Base-by-base conservation (phyloP, 2,888 invertebrate species). In the Gonocerus acuteangulatus region DNA sequence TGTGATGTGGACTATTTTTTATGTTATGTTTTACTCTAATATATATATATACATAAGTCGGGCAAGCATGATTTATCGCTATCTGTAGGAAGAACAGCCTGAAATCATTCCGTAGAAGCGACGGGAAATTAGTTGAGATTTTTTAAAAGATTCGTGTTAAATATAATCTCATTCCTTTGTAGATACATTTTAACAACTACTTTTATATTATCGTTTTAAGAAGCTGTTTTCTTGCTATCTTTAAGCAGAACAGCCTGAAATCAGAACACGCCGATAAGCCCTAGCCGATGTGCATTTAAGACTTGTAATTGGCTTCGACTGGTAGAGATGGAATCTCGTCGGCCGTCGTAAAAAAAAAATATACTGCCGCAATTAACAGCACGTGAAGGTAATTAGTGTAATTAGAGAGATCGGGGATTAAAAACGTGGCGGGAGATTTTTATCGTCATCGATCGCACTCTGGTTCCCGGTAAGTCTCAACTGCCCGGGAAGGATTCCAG, bases 381-480 rank as follows among this genome's bases (percentile, higher is more conserved):
- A 54, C 54, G 54, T 21, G 22, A 54, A 16, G 15, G 54, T 42
- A 54, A 54, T 54, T 54, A 54, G 54, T 16, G 23, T 44, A 42
- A 54, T 54, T 54, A 54, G 44, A 22, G 44, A 23, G 39, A 13
- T 36, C n/a, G 54, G 22, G 54, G 39, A 54, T 54, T 54, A 54
- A 54, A 54, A 54, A 54, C 44, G 54, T 54, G 54, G 13, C 44
- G 18, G 21, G n/a, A 54, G 54, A 54, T 54, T 21, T n/a, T 34
- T 51, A 51, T 51, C 42, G 19, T 11, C 19, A 51, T 51, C 51
- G 51, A 51, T 51, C 51, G 15, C 34, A 15, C 22, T 7, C 18
- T 34, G 15, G 34, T 27, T 27, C 27, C 27, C 9, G 4, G 27
- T 9, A 6, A 9, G 27, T 4, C 27, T 27, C 27, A 27, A 9